Evolutionary conservation across 2,113 vertebrate species (phyloP).

Genomic region (Phylloscopus trochiloides): DNA sequence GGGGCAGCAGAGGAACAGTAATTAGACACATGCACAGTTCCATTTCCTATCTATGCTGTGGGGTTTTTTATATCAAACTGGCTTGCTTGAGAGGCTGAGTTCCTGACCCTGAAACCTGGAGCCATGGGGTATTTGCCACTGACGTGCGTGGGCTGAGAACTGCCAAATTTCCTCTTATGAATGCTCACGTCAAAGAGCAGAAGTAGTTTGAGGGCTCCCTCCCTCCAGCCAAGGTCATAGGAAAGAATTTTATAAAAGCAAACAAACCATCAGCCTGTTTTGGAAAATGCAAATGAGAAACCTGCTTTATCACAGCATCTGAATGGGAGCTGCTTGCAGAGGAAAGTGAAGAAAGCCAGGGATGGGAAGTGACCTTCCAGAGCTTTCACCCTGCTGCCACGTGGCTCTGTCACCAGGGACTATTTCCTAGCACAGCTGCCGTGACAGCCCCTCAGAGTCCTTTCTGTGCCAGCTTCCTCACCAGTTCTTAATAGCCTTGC

Average conservation of each 20-base stretch:
- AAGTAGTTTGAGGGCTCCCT: neutral
- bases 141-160: neutral
- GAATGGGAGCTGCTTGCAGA: neutral
- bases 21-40: constrained; percentile 19
- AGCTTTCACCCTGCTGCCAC: neutral
- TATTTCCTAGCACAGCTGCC: accelerated
- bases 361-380: neutral
- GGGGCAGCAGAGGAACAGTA: constrained; percentile 46
- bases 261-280: neutral
- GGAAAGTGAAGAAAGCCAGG: neutral
- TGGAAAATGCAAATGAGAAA: constrained; percentile 39
- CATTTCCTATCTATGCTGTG: neutral
- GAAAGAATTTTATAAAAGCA: constrained; percentile 19
- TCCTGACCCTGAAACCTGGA: constrained; percentile 47
- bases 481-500: neutral
- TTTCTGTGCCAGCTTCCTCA: neutral
- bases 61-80: neutral
- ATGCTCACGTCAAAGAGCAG: neutral
- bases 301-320: neutral
- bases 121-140: neutral
- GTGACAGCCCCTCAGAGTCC: neutral
- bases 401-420: neutral
- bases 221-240: constrained; percentile 41
- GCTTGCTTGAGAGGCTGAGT: neutral
- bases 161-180: neutral